Evolutionary conservation across 2,888 invertebrate genomes (phyloP).

Genomic region (Myopa tessellatipennis): DNA sequence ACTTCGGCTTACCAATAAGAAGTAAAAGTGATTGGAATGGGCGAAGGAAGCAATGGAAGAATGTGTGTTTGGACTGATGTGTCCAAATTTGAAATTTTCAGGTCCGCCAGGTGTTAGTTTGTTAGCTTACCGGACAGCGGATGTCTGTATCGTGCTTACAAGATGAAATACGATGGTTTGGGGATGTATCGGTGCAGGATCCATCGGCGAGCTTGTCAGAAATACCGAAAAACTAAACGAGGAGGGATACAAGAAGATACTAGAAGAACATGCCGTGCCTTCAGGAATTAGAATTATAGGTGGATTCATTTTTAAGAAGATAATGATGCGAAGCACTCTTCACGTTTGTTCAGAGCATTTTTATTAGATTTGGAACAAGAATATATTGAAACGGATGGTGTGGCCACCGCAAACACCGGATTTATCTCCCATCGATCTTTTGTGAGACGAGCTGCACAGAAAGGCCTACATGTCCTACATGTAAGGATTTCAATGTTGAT

Average conservation of each 20-base stretch:
- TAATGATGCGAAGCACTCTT: neutral
- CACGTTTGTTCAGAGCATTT: neutral
- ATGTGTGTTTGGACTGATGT: neutral
- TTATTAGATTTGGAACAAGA: neutral
- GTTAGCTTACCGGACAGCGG: neutral
- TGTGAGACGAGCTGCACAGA: no score
- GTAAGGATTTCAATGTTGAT: neutral
- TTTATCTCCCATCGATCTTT: no score
- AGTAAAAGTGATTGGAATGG: no score
- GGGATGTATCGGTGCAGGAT: neutral
- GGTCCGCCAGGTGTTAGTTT: neutral
- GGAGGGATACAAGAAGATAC: neutral
- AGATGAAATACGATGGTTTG: neutral
- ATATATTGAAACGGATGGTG: no score
- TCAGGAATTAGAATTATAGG: no score
- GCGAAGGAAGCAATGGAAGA: neutral
- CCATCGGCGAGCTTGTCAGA: neutral
- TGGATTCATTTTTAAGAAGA: neutral
- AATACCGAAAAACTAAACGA: neutral
- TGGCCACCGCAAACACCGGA: no score
- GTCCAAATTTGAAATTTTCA: neutral
- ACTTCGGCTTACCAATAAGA: no score
- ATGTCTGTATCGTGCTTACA: neutral
- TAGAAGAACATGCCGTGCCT: no score
- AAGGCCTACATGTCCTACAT: neutral